Evolutionary conservation across 2,797 vertebrate species (phyloP).

Genomic region (Pteronotus mesoamericanus): DNA sequence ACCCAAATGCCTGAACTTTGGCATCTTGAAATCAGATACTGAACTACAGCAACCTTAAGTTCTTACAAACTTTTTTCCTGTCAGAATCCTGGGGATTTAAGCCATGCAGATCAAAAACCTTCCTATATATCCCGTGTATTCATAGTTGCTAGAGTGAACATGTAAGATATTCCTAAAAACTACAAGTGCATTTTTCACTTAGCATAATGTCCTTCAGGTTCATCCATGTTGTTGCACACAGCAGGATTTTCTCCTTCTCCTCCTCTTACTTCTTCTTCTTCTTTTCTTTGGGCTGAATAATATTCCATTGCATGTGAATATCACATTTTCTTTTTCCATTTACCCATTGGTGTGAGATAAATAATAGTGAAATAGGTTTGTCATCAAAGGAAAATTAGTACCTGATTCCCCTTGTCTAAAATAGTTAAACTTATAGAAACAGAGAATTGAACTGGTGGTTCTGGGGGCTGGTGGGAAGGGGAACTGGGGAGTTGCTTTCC

Average conservation of each 20-base stretch:
- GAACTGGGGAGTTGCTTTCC: background rate
- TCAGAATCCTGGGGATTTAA: background rate
- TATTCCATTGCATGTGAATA: background rate
- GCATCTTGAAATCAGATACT: background rate
- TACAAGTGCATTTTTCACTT: background rate
- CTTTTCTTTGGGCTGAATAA: background rate
- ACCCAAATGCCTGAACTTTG: background rate
- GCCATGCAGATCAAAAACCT: background rate
- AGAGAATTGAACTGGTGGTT: background rate
- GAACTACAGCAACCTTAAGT: background rate
- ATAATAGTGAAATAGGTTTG: background rate
- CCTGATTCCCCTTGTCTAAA: background rate
- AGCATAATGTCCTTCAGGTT: background rate
- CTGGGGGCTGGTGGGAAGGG: background rate
- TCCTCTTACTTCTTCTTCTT: too few relatives aligned
- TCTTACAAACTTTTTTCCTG: background rate
- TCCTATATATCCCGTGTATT: background rate
- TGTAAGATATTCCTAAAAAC: background rate
- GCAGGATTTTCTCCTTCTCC: background rate
- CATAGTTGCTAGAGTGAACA: background rate
- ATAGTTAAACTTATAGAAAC: background rate
- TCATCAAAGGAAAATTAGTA: background rate
- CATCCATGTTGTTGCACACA: background rate
- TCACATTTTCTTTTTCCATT: background rate
- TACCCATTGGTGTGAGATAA: background rate